These are phyloP conservation scores for Bradysia coprophila DNA, from an alignment of 1,140 invertebrate genomes.

Conservation along the genomic window DNA sequence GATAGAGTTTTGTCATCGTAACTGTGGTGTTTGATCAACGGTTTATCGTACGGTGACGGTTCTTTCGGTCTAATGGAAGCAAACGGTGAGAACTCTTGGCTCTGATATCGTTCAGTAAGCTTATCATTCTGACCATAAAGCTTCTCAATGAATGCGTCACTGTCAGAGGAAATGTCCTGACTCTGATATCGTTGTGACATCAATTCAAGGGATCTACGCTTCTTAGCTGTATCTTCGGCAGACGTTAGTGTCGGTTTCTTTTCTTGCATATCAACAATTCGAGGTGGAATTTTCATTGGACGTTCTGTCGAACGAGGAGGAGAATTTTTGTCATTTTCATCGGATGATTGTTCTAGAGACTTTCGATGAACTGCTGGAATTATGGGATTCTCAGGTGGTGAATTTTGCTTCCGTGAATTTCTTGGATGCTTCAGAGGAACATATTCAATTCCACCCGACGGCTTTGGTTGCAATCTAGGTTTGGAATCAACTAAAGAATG, in stretches of 20 bases:
- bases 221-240: conserved; percentile 9
- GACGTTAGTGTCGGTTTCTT: neutral
- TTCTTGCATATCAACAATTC: conserved; percentile 2
- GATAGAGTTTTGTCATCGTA: conserved; percentile 39
- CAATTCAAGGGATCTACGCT: conserved; percentile 19
- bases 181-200: conserved; percentile 32
- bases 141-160: conserved; percentile 21
- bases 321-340: conserved; percentile 11
- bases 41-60: conserved; percentile 23
- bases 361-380: conserved; percentile 15
- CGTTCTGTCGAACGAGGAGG: conserved; percentile 19
- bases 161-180: conserved; percentile 28
- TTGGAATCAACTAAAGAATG: conserved; percentile 2
- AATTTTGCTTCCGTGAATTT: neutral
- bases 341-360: conserved; percentile 14
- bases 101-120: conserved; percentile 36
- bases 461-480: too few relatives aligned
- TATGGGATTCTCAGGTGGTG: conserved; percentile 5
- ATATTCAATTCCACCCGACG: conserved; percentile 13
- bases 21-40: conserved; percentile 36
- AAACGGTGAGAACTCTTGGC: conserved; percentile 31
- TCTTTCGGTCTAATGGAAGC: neutral
- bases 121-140: conserved; percentile 37
- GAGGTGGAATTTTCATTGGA: conserved; percentile 26
- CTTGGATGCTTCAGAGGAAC: conserved; percentile 16